Evolutionary conservation across 2,797 vertebrate species (phyloP), one percentile per base, ranked within the genome.

Genomic region (Rhabdomys pumilio): DNA sequence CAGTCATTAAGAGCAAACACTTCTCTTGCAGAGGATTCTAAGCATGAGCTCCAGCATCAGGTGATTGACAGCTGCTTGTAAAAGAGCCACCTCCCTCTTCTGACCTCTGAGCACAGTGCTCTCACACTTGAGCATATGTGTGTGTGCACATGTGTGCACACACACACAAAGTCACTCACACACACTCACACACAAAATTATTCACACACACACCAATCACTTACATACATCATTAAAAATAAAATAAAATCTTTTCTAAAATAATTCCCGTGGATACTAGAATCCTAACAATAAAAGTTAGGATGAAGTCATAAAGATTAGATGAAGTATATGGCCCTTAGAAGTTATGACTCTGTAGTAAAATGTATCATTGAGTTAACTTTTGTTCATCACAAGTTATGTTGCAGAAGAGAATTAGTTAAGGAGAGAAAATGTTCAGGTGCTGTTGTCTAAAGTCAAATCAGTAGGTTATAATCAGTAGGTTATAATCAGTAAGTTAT

Each of bases 391-490:
- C 77, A 57, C 38, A 65, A 81, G 91, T 81, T 50, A 72, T 67
- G 61, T 95, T 87, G 19, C 31, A 53, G 19, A 83, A 89, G 19
- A 94, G 17, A 41, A 34, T 75, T 79, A 24, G 53, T 92, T 85
- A 93, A 76, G 3, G 82, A 73, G 19, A 44, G 65, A 53, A 73
- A 63, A 79, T 89, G 0, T n/a, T 63, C 67, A 95, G n/a, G 57
- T 38, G 67, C 2, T 91, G 20, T 55, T 93, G 2, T 84, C 89
- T 95, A 92, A 93, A 79, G 41, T 63, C 67, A 67, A 76, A 73
- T 53, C 0, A 94, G 10, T 24, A 90, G 53, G 61, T 93, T 53
- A 55, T 69, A 69, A 69, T 69, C 0, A 94, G 7, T 29, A 89
- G 50, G 72, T 93, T 47, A 55, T 11, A 55, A 53, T 91, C 0